These are phyloP conservation scores for Cottus gobio DNA, from an alignment of 2,113 vertebrate species.

Conservation along the genomic window DNA sequence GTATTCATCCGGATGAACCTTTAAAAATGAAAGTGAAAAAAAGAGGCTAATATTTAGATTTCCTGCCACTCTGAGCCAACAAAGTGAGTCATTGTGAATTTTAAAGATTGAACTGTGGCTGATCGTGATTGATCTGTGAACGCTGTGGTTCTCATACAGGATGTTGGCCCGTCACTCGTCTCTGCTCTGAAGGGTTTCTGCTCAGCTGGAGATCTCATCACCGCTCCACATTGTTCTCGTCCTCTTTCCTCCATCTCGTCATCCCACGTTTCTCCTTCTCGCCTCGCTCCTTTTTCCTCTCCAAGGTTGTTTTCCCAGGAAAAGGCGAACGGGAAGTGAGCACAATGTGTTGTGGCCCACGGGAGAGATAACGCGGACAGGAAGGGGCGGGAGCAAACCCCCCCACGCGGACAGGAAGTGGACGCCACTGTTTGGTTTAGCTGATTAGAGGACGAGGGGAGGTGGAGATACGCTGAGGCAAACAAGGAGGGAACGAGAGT, in stretches of 20 bases:
- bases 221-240: constrained; percentile 44
- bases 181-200: constrained; percentile 36
- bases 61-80: not conserved
- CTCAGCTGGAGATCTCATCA: constrained; percentile 53
- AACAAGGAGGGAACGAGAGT: constrained; percentile 1
- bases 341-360: constrained; percentile 73
- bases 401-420: constrained; percentile 73
- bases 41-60: not conserved
- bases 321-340: constrained; percentile 63
- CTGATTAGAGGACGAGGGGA: constrained; percentile 57
- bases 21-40: not conserved
- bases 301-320: constrained; percentile 58
- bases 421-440: constrained; percentile 62
- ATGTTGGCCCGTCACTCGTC: not conserved
- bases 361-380: constrained; percentile 69
- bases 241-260: constrained; percentile 18
- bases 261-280: constrained; percentile 23
- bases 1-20: not conserved
- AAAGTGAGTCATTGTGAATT: not conserved
- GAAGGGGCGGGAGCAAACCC: constrained; percentile 65
- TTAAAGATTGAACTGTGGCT: not conserved
- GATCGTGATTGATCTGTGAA: not conserved
- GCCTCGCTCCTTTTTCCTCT: constrained; percentile 26
- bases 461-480: constrained; percentile 21
- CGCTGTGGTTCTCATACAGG: not conserved